phyloP scores from a whole-genome alignment of 2,888 invertebrate genomes.

The Erebia ligea region DNA sequence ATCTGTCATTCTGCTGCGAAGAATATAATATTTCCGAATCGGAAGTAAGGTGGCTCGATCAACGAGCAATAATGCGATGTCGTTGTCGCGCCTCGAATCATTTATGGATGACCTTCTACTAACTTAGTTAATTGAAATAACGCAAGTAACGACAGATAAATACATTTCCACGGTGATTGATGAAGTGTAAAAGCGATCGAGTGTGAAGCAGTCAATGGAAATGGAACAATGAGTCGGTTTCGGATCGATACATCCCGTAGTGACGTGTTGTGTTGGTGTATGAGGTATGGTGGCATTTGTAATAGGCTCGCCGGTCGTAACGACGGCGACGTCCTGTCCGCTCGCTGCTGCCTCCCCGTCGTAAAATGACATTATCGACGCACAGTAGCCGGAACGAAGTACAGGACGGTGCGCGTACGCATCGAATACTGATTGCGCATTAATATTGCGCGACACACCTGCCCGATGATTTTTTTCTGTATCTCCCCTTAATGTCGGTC shows the following conservation, averaged over 20 bases:
- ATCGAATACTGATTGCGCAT: conserved; percentile 81
- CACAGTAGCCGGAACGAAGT: conserved; percentile 83
- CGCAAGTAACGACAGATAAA: conserved; percentile 40
- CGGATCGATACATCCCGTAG: conserved; percentile 54
- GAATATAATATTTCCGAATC: conserved; percentile 82
- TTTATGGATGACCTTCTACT: conserved; percentile 66
- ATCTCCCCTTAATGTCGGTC: conserved; percentile 81
- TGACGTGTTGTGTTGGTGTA: conserved; percentile 65
- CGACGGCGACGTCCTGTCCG: conserved; percentile 83
- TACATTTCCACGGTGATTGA: conserved; percentile 64
- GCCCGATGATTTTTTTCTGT: conserved; percentile 78
- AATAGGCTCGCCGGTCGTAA: conserved; percentile 77
- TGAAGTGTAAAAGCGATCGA: conserved; percentile 51
- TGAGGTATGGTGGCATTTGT: conserved; percentile 78
- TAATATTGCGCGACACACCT: conserved; percentile 81
- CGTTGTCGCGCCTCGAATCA: conserved; percentile 76
- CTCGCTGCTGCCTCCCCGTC: conserved; percentile 69
- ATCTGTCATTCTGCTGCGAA: conserved; percentile 67
- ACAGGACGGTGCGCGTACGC: conserved; percentile 80
- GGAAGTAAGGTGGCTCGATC: conserved; percentile 80
- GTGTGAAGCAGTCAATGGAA: conserved; percentile 65
- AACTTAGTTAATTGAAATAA: conserved; percentile 39
- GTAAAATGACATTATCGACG: conserved; percentile 83
- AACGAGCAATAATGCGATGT: conserved; percentile 79
- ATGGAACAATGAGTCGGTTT: conserved; percentile 59